These are phyloP conservation scores for Lordiphosa mommai DNA, from an alignment of 1,140 invertebrate species.

Conservation along the genomic window DNA sequence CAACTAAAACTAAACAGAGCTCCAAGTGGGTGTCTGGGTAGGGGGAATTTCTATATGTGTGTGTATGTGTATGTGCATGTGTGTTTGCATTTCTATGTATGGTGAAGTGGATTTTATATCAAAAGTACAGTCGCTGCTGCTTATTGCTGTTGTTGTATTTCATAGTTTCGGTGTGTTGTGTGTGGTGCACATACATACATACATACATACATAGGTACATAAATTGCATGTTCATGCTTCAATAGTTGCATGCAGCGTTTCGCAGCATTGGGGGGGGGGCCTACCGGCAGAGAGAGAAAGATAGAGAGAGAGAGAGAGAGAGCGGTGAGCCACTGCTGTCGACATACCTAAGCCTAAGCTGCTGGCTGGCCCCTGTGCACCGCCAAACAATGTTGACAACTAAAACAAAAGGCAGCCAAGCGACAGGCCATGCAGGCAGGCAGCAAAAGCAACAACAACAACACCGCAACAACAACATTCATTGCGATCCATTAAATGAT, in stretches of 20 bases:
- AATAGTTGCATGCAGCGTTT: constrained; percentile 67
- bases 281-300: constrained; percentile 6
- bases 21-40: constrained; percentile 33
- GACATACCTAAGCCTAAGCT: constrained; percentile 51
- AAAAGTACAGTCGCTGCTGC: constrained; percentile 64
- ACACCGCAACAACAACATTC: constrained; percentile 4
- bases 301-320: background rate
- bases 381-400: constrained; percentile 64
- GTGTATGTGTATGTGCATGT: background rate
- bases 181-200: background rate
- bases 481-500: too few relatives aligned
- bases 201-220: constrained; percentile 32
- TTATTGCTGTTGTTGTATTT: constrained; percentile 59
- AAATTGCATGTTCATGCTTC: constrained; percentile 75
- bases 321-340: background rate
- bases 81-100: constrained; percentile 26
- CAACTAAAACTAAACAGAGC: constrained; percentile 74
- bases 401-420: constrained; percentile 43
- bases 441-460: constrained; percentile 9
- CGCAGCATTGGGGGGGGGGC: constrained; percentile 35
- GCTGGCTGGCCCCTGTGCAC: constrained; percentile 5
- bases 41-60: background rate
- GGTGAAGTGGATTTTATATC: constrained; percentile 66
- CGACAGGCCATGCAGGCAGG: too few relatives aligned
- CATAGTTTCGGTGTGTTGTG: constrained; percentile 37